Base-by-base conservation (phyloP, 2,113 vertebrate genomes). In the Noctilio leporinus region DNA sequence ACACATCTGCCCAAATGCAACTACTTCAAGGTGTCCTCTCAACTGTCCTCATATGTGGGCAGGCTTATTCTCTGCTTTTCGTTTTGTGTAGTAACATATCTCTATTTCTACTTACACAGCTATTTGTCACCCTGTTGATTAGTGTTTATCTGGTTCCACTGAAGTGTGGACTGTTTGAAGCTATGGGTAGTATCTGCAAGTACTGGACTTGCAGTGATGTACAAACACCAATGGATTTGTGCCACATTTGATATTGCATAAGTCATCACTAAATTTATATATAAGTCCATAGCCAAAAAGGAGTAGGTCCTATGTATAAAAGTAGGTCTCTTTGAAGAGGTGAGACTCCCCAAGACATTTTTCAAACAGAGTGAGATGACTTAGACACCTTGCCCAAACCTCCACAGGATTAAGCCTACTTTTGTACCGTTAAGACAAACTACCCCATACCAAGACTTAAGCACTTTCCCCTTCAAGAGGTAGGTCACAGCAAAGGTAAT, bases 401-500 rank as follows among this genome's bases (percentile, higher is more conserved):
- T 5, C 49, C 17, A 65, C 1, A 26, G n/a, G 35, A 77, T 84
- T 78, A 43, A 89, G 64, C n/a, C 40, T 90, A 65, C 69, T 93
- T 94, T 28, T 11, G 10, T 83, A 49, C 86, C 88, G 86, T 22
- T 78, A 55, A 94, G 22, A 89, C 28, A 89, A 83, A 83, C 59
- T 9, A 38, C 24, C 7, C 43, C 33, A 8, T 10, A 65, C 26
- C 7, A 43, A 73, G 40, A 62, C 77, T 93, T 92, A 30, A 89
- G 90, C 77, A 51, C 64, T 94, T 94, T 65, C 49, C 45, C n/a
- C 40, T 95, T 89, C 91, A 91, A 91, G 93, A 95, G 87, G 81
- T n/a, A 69, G 17, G 35, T 4, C 38, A 69, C 11, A 30, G 38
- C 51, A 55, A 65, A 97, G 67, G 40, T 91, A 26, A n/a, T 38